Evolutionary conservation across 2,888 invertebrate genomes (phyloP), one percentile per base, ranked within the genome.

Genomic region (Pocota personata): DNA sequence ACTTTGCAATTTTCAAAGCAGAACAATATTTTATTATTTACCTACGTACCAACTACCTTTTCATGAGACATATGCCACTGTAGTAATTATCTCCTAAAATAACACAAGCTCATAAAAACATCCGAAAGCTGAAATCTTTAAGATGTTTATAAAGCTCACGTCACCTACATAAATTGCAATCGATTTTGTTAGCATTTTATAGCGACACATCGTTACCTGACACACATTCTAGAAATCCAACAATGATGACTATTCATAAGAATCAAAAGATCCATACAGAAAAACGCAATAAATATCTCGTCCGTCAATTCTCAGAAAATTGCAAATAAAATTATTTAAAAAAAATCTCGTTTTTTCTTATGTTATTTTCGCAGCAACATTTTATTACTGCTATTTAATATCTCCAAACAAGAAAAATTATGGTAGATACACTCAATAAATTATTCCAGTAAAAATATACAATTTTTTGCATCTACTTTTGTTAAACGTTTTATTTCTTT

Each of bases 401-500:
- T 75, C 57, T 69, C 30, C 46, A 71, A 80, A 82, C 55, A 76
- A 73, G 64, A 69, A 69, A 80, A 67, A 64, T 80, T 57, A 80
- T 84, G n/a, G 84, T 64, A 40, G 71, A 69, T 52, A 84, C 84
- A 80, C 35, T 66, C 71, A 80, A 80, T 84, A 84, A 84, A 84
- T 84, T 80, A 79, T 80, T 75, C 75, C 40, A 66, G 48, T 79
- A 72, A 40, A 48, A 69, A 78, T 30, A 62, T n/a, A 64, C 30
- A 58, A 40, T 35, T 55, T 30, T 27, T 46, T 12, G 27, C 16
- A 37, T n/a, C 16, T 43, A 30, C 14, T 64, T 69, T 55, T 57
- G 71, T 80, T 84, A 84, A 84, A 80, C 64, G 75, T 80, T 84
- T 84, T 80, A 84, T 84, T 66, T 71, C 69, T n/a, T 52, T 55